Percentiles rank a stretch among this genome's conserved stretches.
phyloP scores from a whole-genome alignment of 2,888 invertebrate species.

The Pheosia tremula region DNA sequence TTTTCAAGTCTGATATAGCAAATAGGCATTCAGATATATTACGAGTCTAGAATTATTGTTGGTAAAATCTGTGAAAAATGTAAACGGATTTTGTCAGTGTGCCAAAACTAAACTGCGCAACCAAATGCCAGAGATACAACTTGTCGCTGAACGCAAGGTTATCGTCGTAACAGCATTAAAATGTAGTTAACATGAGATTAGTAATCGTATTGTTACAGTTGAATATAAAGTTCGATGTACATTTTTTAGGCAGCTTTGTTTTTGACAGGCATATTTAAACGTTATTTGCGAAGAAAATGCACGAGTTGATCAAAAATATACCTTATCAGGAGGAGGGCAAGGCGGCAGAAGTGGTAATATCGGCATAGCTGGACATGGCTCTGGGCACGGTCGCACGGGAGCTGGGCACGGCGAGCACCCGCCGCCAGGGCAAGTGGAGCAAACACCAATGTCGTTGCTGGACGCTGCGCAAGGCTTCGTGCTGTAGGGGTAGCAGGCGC shows the following conservation, averaged over 20 bases:
- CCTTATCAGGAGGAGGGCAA: conserved; percentile 76
- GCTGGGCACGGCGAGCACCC: conserved; percentile 78
- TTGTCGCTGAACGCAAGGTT: conserved; percentile 27
- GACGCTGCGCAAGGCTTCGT: conserved; percentile 72
- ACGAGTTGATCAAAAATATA: conserved; percentile 21
- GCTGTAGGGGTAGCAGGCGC: conserved; percentile 71
- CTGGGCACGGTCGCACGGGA: conserved; percentile 72
- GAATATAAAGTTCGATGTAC: too few relatives aligned
- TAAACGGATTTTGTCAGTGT: conserved; percentile 28
- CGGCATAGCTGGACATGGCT: conserved; percentile 61
- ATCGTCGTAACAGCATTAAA: neutral
- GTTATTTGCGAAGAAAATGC: too few relatives aligned
- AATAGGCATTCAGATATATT: conserved; percentile 8
- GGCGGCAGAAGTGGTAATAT: conserved; percentile 62
- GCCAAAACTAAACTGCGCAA: conserved; percentile 31
- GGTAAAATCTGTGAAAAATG: conserved; percentile 16
- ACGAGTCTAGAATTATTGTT: conserved; percentile 25
- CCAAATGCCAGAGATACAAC: conserved; percentile 21
- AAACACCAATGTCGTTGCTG: conserved; percentile 61
- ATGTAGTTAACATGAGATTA: too few relatives aligned
- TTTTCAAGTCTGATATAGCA: too few relatives aligned
- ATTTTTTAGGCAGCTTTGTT: too few relatives aligned
- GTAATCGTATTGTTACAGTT: too few relatives aligned
- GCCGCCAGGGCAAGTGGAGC: conserved; percentile 75
- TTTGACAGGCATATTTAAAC: too few relatives aligned